Evolutionary conservation across 1,140 invertebrate genomes (phyloP), one percentile per base, ranked within the genome.

Genomic region (Apis florea): DNA sequence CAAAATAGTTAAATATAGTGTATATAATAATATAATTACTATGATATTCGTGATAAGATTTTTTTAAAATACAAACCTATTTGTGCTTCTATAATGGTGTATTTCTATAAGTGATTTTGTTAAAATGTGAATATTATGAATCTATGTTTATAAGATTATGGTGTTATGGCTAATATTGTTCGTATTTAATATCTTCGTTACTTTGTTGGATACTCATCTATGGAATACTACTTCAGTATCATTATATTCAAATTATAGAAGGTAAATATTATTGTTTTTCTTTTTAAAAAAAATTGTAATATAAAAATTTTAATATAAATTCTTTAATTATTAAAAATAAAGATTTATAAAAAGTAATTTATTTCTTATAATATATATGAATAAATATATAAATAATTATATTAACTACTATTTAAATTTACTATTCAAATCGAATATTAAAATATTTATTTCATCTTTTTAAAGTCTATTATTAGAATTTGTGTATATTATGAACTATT

Each of bases 81-180:
- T 9, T 12, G 53, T 24, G 64, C 15, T 21, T 24, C 10, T 67
- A 19, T 26, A 40, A 26, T 6, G 24, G 59, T 12, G 12, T 24
- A n/a, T 56, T 17, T 11, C 24, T 19, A 6, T 40, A 26, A n/a
- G 51, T 56, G 19, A 76, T 53, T 15, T 54, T 40, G 15, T 69
- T 68, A 0, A 40, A 40, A 58, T 12, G 64, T 76, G 56, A 47
- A 69, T 59, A 17, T n/a, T 8, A 47, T n/a, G 49, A 63, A 69
- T 13, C 1, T 2, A 40, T 19, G 54, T 31, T 70, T 5, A 31
- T 13, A 64, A 54, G 80, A 77, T 68, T 82, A 82, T 82, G 80
- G 73, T 76, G 74, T 76, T 76, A 64, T 67, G 54, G 54, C 17
- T 21, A 53, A n/a, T 24, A 49, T 9, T 54, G 19, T 72, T 77